Percentiles rank a stretch among this genome's conserved stretches.
These are phyloP conservation scores for Schizotus pectinicornis DNA, from an alignment of 2,888 invertebrate species.

Conservation along the genomic window DNA sequence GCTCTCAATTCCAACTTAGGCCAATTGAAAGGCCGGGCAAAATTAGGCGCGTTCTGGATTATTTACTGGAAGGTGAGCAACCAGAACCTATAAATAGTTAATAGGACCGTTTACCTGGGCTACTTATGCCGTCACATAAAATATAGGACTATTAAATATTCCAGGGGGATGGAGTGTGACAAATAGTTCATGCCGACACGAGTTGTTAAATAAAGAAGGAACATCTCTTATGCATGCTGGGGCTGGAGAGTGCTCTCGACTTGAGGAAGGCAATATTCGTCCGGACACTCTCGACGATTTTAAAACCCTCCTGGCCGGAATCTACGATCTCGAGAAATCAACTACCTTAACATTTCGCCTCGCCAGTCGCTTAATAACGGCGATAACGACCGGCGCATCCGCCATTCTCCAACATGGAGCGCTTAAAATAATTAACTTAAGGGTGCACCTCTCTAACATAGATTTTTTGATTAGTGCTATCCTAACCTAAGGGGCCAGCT, in stretches of 20 bases:
- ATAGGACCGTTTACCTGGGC: not conserved
- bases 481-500: too few species aligned
- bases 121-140: slow-evolving; percentile 29
- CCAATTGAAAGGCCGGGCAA: too few species aligned
- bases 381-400: too few species aligned
- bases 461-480: too few species aligned
- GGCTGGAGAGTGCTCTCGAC: slow-evolving; percentile 24
- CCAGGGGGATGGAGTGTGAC: slow-evolving; percentile 46
- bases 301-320: slow-evolving; percentile 11
- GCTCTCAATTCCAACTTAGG: too few species aligned
- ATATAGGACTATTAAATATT: slow-evolving; percentile 47
- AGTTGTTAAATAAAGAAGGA: slow-evolving; percentile 46
- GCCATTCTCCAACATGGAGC: too few species aligned
- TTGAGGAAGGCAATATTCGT: slow-evolving; percentile 26
- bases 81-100: too few species aligned
- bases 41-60: too few species aligned
- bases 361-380: too few species aligned
- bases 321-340: too few species aligned
- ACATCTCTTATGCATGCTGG: slow-evolving; percentile 45
- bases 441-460: not conserved
- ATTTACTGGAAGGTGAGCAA: too few species aligned
- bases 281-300: slow-evolving; percentile 21
- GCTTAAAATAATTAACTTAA: not conserved
- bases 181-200: slow-evolving; percentile 47
- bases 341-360: too few species aligned